phyloP scores from a whole-genome alignment of 2,888 invertebrate genomes.

The Ophion obscuratus region DNA sequence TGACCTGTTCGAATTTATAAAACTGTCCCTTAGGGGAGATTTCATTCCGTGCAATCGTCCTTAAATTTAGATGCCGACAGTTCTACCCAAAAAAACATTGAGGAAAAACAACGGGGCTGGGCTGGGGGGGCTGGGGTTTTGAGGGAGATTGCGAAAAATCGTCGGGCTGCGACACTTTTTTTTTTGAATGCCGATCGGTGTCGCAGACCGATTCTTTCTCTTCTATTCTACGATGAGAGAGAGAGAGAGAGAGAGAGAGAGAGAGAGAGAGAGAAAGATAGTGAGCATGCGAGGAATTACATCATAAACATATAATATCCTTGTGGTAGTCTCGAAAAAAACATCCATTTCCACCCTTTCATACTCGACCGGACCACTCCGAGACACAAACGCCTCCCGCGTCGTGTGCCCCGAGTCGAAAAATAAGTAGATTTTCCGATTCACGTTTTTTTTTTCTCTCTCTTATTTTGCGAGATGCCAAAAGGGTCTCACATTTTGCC shows the following conservation, averaged over 20 bases:
- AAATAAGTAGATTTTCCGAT: background rate
- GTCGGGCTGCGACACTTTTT: slow-evolving; percentile 13
- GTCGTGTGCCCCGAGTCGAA: background rate
- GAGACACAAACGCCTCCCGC: background rate
- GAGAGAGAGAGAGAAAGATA: slow-evolving; percentile 3
- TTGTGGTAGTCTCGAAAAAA: background rate
- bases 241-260: slow-evolving; percentile 12
- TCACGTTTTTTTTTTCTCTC: background rate
- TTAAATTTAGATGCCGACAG: slow-evolving; percentile 82
- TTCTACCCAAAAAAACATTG: slow-evolving; percentile 72
- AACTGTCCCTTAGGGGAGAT: slow-evolving; percentile 83
- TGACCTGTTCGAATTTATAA: slow-evolving; percentile 72
- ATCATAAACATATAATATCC: background rate
- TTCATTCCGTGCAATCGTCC: slow-evolving; percentile 79
- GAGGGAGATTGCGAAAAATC: slow-evolving; percentile 28
- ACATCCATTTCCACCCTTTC: background rate
- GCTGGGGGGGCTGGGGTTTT: background rate
- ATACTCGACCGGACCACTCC: background rate
- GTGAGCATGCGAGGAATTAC: slow-evolving; percentile 22
- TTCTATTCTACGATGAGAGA: slow-evolving; percentile 40
- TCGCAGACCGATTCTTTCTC: slow-evolving; percentile 29
- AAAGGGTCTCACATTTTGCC: background rate
- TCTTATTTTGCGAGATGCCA: background rate
- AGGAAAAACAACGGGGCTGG: slow-evolving; percentile 60
- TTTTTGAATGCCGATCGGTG: background rate